Conservation (phyloP, 2,888 invertebrate species). For the Polyommatus icarus region DNA sequence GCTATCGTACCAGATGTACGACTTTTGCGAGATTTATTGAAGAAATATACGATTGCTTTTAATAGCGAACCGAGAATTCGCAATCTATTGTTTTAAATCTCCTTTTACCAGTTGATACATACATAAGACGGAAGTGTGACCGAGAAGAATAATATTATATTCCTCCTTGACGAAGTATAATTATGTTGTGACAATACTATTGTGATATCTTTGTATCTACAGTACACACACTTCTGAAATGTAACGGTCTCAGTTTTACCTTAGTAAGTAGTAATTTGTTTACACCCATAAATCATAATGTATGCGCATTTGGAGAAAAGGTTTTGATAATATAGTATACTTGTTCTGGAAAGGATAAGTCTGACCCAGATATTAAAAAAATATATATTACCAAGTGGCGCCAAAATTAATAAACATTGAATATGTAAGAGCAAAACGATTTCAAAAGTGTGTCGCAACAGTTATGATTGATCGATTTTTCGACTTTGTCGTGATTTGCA, state of each 20-base stretch:
- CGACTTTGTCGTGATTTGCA: constrained; percentile 11
- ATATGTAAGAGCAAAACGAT: constrained; percentile 9
- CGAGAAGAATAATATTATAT: too few species aligned
- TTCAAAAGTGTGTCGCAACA: not conserved
- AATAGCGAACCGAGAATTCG: not conserved
- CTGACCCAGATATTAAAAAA: not conserved
- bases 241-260: not conserved
- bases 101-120: not conserved
- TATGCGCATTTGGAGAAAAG: too few species aligned
- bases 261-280: too few species aligned
- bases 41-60: not conserved
- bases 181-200: not conserved
- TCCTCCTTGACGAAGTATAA: not conserved
- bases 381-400: not conserved
- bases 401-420: not conserved
- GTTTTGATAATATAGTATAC: too few species aligned
- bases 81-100: not conserved
- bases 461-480: constrained; percentile 11
- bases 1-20: not conserved
- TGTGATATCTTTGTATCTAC: too few species aligned
- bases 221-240: not conserved
- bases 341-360: not conserved
- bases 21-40: constrained; percentile 11
- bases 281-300: not conserved
- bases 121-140: not conserved